These are phyloP conservation scores for Enteromius treurensis DNA, from an alignment of 2,797 vertebrate species.

Conservation along the genomic window DNA sequence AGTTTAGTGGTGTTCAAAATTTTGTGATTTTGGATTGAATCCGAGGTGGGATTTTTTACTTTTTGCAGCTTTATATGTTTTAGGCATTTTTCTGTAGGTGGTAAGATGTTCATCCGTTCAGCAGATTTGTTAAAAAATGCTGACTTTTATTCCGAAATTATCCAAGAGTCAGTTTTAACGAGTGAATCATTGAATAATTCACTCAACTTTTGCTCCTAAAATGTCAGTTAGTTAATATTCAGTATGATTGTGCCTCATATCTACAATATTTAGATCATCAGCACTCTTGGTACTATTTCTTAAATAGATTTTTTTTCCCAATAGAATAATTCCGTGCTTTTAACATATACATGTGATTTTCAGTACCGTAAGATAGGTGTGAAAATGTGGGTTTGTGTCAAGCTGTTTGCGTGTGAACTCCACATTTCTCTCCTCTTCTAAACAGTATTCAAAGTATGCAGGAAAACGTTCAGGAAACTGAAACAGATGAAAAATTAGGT, in stretches of 20 bases:
- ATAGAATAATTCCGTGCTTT: neutral
- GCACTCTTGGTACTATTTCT: neutral
- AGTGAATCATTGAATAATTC: neutral
- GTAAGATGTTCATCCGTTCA: neutral
- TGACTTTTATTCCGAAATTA: neutral
- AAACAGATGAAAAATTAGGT: neutral
- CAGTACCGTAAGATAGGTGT: slow-evolving; percentile 75
- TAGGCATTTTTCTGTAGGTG: neutral
- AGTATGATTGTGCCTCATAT: neutral
- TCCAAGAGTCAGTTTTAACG: neutral
- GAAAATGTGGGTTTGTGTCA: slow-evolving; percentile 78
- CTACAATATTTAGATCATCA: neutral
- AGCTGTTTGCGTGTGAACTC: slow-evolving; percentile 78
- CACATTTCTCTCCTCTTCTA: slow-evolving; percentile 77
- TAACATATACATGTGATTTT: neutral
- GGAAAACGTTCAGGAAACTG: slow-evolving; percentile 82
- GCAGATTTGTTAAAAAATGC: neutral
- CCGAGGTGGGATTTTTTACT: neutral
- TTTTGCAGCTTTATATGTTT: no score
- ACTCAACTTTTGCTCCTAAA: neutral
- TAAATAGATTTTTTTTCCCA: neutral
- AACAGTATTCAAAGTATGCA: slow-evolving; percentile 80
- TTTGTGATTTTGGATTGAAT: neutral
- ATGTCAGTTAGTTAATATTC: neutral
- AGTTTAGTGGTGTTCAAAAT: neutral